A percentile compares a stretch with the other conserved stretches of the same genome.
Evolutionary conservation across 2,797 vertebrate species (phyloP).

Genomic region (Cyclura pinguis): DNA sequence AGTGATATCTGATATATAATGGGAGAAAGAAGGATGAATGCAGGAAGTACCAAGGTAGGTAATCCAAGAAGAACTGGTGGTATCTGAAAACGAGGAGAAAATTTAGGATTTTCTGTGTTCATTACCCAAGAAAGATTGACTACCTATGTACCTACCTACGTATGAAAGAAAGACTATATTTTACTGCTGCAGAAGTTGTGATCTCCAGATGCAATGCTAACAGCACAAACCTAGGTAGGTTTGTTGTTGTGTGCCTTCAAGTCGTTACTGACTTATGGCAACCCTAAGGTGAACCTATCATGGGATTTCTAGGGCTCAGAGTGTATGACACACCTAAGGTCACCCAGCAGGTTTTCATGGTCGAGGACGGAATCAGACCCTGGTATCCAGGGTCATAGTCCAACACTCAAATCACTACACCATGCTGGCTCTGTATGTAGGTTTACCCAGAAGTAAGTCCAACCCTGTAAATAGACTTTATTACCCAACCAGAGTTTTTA

Average conservation of each 20-base stretch:
- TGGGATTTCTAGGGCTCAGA: too few species aligned
- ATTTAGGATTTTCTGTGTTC: not conserved
- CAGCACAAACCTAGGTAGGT: not conserved
- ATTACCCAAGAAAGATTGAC: not conserved
- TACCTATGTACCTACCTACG: too few species aligned
- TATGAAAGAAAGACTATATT: not conserved
- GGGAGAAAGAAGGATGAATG: not conserved
- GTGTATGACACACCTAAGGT: too few species aligned
- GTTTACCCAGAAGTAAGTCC: not conserved
- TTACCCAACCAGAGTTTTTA: not conserved
- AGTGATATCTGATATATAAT: not conserved
- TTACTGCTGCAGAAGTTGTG: not conserved
- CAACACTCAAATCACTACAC: too few species aligned
- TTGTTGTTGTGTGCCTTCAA: too few species aligned
- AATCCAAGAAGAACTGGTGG: not conserved
- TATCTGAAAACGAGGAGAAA: not conserved
- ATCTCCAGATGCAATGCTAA: not conserved
- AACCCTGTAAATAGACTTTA: not conserved
- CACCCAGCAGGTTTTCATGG: too few species aligned
- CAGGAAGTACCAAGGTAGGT: not conserved
- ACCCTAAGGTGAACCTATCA: too few species aligned
- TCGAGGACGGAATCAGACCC: too few species aligned
- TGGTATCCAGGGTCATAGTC: too few species aligned
- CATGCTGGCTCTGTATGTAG: too few species aligned
- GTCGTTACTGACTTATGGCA: too few species aligned